phyloP scores from a whole-genome alignment of 2,113 vertebrate genomes.

The Ciconia boyciana region DNA sequence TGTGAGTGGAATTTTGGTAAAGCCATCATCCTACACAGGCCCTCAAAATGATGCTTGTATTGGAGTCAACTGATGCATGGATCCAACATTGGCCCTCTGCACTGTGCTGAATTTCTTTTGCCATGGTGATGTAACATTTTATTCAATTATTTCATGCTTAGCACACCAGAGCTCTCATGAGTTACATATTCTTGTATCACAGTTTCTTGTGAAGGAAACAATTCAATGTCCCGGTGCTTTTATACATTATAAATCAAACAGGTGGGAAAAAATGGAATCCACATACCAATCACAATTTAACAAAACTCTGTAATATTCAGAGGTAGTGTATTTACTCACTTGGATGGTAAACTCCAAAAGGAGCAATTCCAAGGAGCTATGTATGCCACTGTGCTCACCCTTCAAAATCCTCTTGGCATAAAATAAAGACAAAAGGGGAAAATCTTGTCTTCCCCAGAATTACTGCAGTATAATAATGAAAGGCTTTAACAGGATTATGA shows the following conservation, averaged over 20 bases:
- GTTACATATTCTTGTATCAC: not conserved
- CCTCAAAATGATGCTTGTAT: not conserved
- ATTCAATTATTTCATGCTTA: not conserved
- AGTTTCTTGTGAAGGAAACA: not conserved
- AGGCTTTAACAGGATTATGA: not conserved
- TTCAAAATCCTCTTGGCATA: not conserved
- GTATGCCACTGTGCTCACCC: not conserved
- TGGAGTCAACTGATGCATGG: not conserved
- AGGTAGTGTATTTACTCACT: not conserved
- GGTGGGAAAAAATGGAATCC: not conserved
- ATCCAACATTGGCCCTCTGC: not conserved
- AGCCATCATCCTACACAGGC: not conserved
- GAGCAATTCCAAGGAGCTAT: not conserved
- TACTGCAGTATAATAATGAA: not conserved
- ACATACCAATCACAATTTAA: not conserved
- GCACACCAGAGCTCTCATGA: not conserved
- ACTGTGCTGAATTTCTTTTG: not conserved
- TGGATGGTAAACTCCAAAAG: not conserved
- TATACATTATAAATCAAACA: not conserved
- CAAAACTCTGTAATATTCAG: not conserved
- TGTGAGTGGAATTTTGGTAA: not conserved
- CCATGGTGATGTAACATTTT: not conserved
- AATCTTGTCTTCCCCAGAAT: not conserved
- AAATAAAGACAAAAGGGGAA: not conserved
- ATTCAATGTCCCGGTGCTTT: not conserved